These are phyloP conservation scores for Plebejus argus DNA, from an alignment of 2,888 invertebrate genomes.

Conservation along the genomic window DNA sequence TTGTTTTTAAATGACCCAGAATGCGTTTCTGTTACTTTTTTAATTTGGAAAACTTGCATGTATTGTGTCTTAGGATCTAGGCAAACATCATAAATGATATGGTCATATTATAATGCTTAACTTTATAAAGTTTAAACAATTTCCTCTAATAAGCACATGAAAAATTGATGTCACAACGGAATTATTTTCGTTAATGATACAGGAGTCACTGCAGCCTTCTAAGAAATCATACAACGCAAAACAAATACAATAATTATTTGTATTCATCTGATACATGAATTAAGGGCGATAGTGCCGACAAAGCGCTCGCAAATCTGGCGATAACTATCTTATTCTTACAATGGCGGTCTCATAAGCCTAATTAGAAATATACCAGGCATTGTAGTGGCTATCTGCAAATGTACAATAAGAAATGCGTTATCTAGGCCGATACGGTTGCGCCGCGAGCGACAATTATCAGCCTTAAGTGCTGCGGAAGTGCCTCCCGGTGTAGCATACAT, in stretches of 20 bases:
- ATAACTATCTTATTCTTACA: conserved; percentile 79
- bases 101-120: too few relatives aligned
- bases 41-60: too few relatives aligned
- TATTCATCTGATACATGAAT: conserved; percentile 65
- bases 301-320: conserved; percentile 79
- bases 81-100: too few relatives aligned
- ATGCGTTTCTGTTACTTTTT: too few relatives aligned
- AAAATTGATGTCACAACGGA: too few relatives aligned
- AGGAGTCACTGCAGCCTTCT: background rate
- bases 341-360: conserved; percentile 76
- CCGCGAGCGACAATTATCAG: conserved; percentile 76
- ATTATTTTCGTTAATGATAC: too few relatives aligned
- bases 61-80: too few relatives aligned
- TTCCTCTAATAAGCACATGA: too few relatives aligned
- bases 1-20: too few relatives aligned
- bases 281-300: conserved; percentile 76
- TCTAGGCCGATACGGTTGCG: conserved; percentile 75
- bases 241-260: conserved; percentile 15
- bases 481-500: conserved; percentile 53
- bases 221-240: conserved; percentile 13
- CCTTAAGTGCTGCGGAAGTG: conserved; percentile 41
- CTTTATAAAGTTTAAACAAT: too few relatives aligned
- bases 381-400: conserved; percentile 70
- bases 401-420: conserved; percentile 75
- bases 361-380: conserved; percentile 80